A percentile compares a stretch with the other conserved stretches of the same genome.
Conservation (phyloP, 53 echinoderm and acorn worm species). For the Paracentrotus lividus region DNA sequence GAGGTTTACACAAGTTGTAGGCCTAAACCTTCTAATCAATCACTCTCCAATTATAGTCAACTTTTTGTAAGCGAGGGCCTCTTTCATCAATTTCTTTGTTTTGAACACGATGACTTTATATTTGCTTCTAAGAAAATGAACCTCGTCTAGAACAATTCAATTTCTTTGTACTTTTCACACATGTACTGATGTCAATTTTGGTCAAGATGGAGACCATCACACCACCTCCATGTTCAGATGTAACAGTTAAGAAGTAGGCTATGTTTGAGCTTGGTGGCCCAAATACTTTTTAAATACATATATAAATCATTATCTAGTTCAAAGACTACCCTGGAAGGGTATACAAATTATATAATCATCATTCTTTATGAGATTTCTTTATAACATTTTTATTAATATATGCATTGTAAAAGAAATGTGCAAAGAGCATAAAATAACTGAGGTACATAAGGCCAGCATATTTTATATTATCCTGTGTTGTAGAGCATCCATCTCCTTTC, state of each 20-base stretch:
- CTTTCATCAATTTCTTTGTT: not conserved
- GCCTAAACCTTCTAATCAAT: not conserved
- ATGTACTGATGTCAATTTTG: slow-evolving; percentile 44
- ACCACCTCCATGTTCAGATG: not conserved
- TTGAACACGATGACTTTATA: not conserved
- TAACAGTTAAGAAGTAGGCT: not conserved
- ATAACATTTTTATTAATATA: slow-evolving; percentile 65
- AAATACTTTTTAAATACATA: slow-evolving; percentile 4
- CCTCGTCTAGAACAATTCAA: not conserved
- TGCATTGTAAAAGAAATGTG: slow-evolving; percentile 87
- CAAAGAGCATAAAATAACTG: slow-evolving; percentile 93
- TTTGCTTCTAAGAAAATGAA: not conserved
- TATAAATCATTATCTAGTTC: slow-evolving; percentile 25
- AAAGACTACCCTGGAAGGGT: not conserved
- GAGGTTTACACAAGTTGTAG: too few species aligned
- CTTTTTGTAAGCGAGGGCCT: not conserved
- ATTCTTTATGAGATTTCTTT: slow-evolving; percentile 67
- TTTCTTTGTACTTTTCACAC: not conserved
- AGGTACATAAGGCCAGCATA: slow-evolving; percentile 92
- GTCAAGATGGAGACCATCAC: slow-evolving; percentile 2
- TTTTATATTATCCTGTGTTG: slow-evolving; percentile 77
- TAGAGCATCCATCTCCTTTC: slow-evolving; percentile 86
- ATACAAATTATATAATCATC: too few species aligned
- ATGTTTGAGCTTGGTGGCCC: not conserved
- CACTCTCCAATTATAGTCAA: not conserved